Evolutionary conservation across 2,797 vertebrate species (phyloP).

Genomic region (Amblyraja radiata): DNA sequence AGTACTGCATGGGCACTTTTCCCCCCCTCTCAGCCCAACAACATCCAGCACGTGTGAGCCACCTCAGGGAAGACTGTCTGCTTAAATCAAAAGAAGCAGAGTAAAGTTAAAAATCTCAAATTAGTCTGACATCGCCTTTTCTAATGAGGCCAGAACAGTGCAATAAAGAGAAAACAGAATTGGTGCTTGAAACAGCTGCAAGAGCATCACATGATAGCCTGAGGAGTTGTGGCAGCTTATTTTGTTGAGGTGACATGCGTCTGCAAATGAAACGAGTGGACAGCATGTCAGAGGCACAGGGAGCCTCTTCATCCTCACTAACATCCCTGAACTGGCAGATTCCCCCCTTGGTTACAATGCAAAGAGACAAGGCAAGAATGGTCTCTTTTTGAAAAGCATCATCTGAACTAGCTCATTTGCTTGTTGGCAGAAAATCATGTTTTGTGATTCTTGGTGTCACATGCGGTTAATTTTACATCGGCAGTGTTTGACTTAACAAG

Average conservation of each 20-base stretch:
- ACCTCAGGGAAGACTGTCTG: constrained; percentile 30
- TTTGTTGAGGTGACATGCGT: constrained; percentile 52
- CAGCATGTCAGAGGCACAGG: constrained; percentile 67
- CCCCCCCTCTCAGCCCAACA: background rate
- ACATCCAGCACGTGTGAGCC: constrained; percentile 21
- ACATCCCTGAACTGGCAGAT: constrained; percentile 62
- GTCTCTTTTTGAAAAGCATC: constrained; percentile 69
- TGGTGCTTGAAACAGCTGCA: constrained; percentile 39
- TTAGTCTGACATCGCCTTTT: constrained; percentile 36
- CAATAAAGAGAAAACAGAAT: constrained; percentile 32
- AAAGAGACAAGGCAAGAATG: constrained; percentile 66
- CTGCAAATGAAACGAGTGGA: constrained; percentile 63
- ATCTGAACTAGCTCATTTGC: constrained; percentile 55
- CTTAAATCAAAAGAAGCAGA: constrained; percentile 35
- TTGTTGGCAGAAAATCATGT: constrained; percentile 58
- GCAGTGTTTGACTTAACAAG: constrained; percentile 54
- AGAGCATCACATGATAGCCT: constrained; percentile 48
- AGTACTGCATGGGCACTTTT: background rate
- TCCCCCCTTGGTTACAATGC: constrained; percentile 58
- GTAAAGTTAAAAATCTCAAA: constrained; percentile 33
- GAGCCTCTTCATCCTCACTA: constrained; percentile 55
- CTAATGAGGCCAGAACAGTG: constrained; percentile 40
- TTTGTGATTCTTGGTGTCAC: constrained; percentile 59
- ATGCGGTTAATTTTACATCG: constrained; percentile 61
- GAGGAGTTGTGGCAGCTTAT: constrained; percentile 47